A percentile compares a stretch with the other conserved stretches of the same genome.
phyloP scores from a whole-genome alignment of 2,113 vertebrate species.

The Cardinalis cardinalis region DNA sequence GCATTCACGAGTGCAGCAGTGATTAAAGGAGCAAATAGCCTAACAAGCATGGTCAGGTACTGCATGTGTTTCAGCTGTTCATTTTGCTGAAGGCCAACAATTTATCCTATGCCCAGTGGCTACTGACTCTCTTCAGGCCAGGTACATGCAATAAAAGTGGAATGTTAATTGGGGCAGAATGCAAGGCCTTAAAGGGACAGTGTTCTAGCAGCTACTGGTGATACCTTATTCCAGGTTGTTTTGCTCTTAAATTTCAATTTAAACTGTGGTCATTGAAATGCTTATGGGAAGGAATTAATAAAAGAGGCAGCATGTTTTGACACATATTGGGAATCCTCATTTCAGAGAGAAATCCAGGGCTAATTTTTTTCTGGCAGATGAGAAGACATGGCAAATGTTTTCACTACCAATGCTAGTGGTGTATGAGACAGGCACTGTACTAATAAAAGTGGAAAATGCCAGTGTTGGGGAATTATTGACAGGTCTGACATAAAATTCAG shows the following conservation, averaged over 20 bases:
- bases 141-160: constrained; percentile 67
- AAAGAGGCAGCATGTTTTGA: constrained; percentile 6
- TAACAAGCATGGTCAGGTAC: constrained; percentile 73
- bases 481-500: constrained; percentile 25
- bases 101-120: constrained; percentile 68
- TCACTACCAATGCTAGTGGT: background rate
- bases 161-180: constrained; percentile 71
- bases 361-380: background rate
- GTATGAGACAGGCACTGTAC: background rate
- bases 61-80: constrained; percentile 61
- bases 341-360: background rate
- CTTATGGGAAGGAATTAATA: constrained; percentile 15
- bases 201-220: constrained; percentile 6
- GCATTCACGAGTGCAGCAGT: background rate
- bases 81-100: constrained; percentile 76
- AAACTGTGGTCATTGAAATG: background rate
- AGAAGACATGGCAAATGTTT: background rate
- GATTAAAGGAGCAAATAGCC: constrained; percentile 62
- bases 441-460: background rate
- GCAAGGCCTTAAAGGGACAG: constrained; percentile 62
- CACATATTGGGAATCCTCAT: background rate
- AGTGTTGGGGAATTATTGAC: background rate
- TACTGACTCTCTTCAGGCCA: constrained; percentile 50
- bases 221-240: background rate
- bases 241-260: constrained; percentile 22